phyloP scores from a whole-genome alignment of 2,113 vertebrate species.

The Sminthopsis crassicaudata region DNA sequence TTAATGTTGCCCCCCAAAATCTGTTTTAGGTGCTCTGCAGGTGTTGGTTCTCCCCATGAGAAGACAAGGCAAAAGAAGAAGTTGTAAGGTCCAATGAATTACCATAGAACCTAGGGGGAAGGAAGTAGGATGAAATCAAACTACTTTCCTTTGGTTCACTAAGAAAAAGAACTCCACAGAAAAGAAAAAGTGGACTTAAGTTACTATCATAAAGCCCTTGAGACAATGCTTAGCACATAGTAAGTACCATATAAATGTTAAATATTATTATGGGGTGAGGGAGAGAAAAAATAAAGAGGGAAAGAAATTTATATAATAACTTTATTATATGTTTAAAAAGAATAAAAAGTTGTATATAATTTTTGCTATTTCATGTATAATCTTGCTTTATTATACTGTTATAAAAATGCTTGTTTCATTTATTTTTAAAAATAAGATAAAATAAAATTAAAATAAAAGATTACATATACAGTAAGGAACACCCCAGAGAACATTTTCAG shows the following conservation, averaged over 20 bases:
- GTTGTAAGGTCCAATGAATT: background rate
- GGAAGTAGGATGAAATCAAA: background rate
- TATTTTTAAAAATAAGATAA: background rate
- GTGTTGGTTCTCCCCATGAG: background rate
- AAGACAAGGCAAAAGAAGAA: background rate
- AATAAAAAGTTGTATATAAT: background rate
- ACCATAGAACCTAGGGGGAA: background rate
- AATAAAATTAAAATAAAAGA: background rate
- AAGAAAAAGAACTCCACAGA: background rate
- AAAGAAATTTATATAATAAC: no score
- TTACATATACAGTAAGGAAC: background rate
- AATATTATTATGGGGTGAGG: background rate
- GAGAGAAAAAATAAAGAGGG: no score
- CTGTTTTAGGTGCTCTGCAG: background rate
- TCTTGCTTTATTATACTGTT: background rate
- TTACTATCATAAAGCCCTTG: background rate
- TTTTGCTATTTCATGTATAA: background rate
- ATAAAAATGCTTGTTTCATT: background rate
- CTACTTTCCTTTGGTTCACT: background rate
- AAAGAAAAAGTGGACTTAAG: background rate
- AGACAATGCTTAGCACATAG: background rate
- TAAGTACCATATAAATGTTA: background rate
- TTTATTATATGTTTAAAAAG: background rate
- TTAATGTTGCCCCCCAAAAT: constrained; percentile 10
- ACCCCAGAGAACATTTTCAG: background rate